phyloP scores from a whole-genome alignment of 2,888 invertebrate species.

The Ornithoptera priamus region DNA sequence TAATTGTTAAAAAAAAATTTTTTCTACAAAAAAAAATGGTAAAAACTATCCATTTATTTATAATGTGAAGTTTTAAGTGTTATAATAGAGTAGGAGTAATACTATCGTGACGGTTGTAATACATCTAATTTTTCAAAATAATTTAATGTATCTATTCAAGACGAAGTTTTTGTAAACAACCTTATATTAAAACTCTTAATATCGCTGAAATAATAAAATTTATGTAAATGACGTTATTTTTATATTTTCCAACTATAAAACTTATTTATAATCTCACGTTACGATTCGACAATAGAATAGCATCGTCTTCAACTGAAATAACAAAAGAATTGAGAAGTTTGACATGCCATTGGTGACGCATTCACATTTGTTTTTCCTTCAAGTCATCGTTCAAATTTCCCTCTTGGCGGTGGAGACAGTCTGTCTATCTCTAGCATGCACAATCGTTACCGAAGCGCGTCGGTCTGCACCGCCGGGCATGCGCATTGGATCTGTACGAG shows the following conservation, averaged over 20 bases:
- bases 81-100: no score
- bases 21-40: not conserved
- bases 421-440: constrained; percentile 69
- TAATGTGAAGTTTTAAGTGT: no score
- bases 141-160: no score
- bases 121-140: no score
- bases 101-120: no score
- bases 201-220: no score
- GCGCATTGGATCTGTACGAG: constrained; percentile 59
- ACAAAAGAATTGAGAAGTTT: constrained; percentile 27
- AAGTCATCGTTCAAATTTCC: constrained; percentile 66
- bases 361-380: constrained; percentile 54
- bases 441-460: constrained; percentile 75
- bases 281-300: constrained; percentile 16
- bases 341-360: constrained; percentile 45
- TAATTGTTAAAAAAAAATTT: not conserved
- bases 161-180: no score
- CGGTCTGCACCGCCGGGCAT: constrained; percentile 75
- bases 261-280: not conserved
- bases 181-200: no score
- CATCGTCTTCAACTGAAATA: constrained; percentile 20
- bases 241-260: not conserved
- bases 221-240: not conserved
- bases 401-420: constrained; percentile 69
- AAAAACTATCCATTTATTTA: no score